Evolutionary conservation across 2,797 vertebrate species (phyloP), one percentile per base, ranked within the genome.

Genomic region (Urocyon cinereoargenteus): DNA sequence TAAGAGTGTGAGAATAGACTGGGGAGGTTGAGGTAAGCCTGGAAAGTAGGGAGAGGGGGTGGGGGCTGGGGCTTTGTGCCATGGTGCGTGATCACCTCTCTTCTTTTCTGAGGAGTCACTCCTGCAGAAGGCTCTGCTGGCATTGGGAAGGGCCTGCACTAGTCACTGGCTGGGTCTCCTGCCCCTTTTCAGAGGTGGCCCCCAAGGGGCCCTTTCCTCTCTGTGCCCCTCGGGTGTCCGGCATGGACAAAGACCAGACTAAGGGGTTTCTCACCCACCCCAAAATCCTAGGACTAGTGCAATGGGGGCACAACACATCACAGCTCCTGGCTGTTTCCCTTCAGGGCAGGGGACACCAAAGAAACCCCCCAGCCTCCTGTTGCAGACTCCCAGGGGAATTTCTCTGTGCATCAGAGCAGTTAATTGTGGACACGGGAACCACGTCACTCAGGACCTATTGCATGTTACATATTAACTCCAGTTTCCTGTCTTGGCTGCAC

Each of bases 161-260:
- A 16, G 31, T 51, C 84, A 6, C 10, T 16, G 62, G n/a, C 10
- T 5, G n/a, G 28, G 36, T 83, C 28, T 55, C 36, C 34, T 61
- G 26, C 26, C 4, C 18, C 40, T 85, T 57, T 55, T 77, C 21
- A 9, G 28, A 1, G 36, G 9, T 13, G 24, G 34, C 1, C 51
- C 89, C 91, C 78, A n/a, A 78, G 55, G 62, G 34, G 51, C 28
- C 31, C 34, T 68, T 75, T 79, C 55, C 55, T 92, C 40, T 95
- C 22, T n/a, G 53, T 77, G 18, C 57, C 18, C 45, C 51, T 96
- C 11, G 5, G 16, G 19, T 84, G 55, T 24, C 19, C 57, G 6
- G 2, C 75, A 34, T 45, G 9, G 36, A 53, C 34, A 66, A 92
- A 70, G 70, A n/a, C 34, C 75, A 61, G 13, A 86, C 59, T 57